Evolutionary conservation across 2,797 vertebrate genomes (phyloP), one percentile per base, ranked within the genome.

Genomic region (Telmatherina bonti): DNA sequence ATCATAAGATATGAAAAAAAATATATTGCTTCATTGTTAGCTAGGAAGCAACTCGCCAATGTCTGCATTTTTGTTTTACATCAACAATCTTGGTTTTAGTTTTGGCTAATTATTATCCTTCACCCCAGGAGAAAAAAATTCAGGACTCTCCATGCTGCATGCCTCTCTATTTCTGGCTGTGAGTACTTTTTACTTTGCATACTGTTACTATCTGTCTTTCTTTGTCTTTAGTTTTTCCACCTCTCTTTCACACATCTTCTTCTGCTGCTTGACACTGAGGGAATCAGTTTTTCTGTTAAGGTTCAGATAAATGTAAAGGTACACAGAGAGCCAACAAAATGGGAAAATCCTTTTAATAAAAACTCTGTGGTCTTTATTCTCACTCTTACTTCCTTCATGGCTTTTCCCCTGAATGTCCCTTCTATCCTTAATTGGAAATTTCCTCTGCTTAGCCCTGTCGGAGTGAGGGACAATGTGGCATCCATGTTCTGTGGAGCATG

Each of bases 371-470:
- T 76, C 68, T 71, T 78, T 79, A 74, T 81, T 81, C 67, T 55
- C 53, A 66, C 58, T 52, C 72, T 84, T 54, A 57, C 76, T 75
- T 75, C 70, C 71, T 70, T 65, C 72, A 49, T 85, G 27, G 59
- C 81, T 81, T 89, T 82, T 85, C 83, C 86, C 79, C 83, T 84
- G 66, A 78, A 78, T 85, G 84, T 92, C 88, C 87, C 91, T 91
- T 88, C 88, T 83, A 91, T 92, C 83, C 88, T 80, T 93, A 93
- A 94, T 93, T 93, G 89, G 88, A 93, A 92, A 92, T 94, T 89
- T 93, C 87, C 85, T 85, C 82, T 88, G 84, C 88, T 91, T 87
- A 87, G 88, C 70, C 86, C 69, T 84, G 92, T 90, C 83, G 78
- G 86, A 88, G 85, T 84, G 82, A 93, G 81, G 89, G 87, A 92